Evolutionary conservation across 2,797 vertebrate species (phyloP).

Genomic region (Sebastes glaucus): DNA sequence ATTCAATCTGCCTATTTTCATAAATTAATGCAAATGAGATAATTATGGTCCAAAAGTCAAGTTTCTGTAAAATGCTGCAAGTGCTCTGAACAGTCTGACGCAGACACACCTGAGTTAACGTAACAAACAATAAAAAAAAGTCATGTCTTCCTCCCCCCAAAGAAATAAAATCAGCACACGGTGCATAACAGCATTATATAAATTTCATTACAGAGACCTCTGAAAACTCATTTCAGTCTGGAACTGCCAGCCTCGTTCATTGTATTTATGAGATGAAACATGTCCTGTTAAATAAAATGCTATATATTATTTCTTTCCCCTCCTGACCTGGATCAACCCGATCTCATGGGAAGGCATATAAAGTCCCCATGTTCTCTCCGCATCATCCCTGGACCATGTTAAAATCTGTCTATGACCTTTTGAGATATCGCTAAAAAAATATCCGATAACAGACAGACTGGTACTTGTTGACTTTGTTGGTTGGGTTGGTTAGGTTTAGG

Average conservation of each 20-base stretch:
- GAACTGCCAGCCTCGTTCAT: conserved; percentile 20
- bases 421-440: too few relatives aligned
- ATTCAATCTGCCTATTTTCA: conserved; percentile 38
- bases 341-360: not conserved
- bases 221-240: conserved; percentile 33
- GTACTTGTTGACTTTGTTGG: not conserved
- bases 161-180: conserved; percentile 44
- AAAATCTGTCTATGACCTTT: too few relatives aligned
- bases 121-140: conserved; percentile 45
- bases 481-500: not conserved
- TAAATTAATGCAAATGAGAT: conserved; percentile 54
- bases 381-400: too few relatives aligned
- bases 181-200: conserved; percentile 37
- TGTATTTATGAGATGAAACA: conserved; percentile 46
- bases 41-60: conserved; percentile 45
- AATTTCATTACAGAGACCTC: conserved; percentile 36
- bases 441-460: too few relatives aligned
- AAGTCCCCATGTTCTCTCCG: too few relatives aligned
- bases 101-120: conserved; percentile 43
- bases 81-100: conserved; percentile 22
- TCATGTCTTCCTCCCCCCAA: conserved; percentile 16
- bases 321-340: conserved; percentile 1
- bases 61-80: conserved; percentile 33
- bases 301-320: conserved; percentile 13
- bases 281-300: conserved; percentile 40